Evolutionary conservation across 2,797 vertebrate genomes (phyloP).

Genomic region (Ctenopoma kingsleyae): DNA sequence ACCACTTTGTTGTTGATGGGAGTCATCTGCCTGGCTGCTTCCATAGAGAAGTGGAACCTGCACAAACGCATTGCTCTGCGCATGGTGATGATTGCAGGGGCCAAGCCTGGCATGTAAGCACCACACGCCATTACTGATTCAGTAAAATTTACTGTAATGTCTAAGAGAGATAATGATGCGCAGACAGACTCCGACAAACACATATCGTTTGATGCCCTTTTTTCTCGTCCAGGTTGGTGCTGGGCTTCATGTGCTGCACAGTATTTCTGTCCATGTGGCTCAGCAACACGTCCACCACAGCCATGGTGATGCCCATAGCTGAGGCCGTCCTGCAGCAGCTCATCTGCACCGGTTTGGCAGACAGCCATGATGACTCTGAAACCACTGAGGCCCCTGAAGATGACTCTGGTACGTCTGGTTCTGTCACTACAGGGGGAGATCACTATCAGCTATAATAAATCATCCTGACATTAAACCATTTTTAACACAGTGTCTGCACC

Average conservation of each 20-base stretch:
- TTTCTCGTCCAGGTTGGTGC: constrained; percentile 87
- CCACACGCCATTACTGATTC: not conserved
- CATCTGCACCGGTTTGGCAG: constrained; percentile 86
- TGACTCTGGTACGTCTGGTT: constrained; percentile 63
- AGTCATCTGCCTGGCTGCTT: constrained; percentile 96
- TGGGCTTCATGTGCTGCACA: constrained; percentile 99
- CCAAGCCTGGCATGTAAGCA: constrained; percentile 98
- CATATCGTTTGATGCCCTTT: not conserved
- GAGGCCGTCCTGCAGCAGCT: constrained; percentile 97
- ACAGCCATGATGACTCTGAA: constrained; percentile 85
- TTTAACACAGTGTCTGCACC: not conserved
- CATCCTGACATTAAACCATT: not conserved
- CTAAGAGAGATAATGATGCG: not conserved
- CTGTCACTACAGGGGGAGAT: not conserved
- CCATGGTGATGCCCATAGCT: constrained; percentile 99
- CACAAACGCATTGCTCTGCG: constrained; percentile 96
- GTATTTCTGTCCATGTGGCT: constrained; percentile 98
- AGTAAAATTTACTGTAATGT: no score
- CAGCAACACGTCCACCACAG: constrained; percentile 97
- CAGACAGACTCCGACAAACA: not conserved
- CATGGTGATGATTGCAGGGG: constrained; percentile 97
- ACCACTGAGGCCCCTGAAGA: constrained; percentile 78
- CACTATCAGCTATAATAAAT: not conserved
- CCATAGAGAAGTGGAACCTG: constrained; percentile 98
- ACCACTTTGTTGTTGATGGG: constrained; percentile 96